Evolutionary conservation across 2,113 vertebrate species (phyloP).

Genomic region (Chaenogobius annularis): DNA sequence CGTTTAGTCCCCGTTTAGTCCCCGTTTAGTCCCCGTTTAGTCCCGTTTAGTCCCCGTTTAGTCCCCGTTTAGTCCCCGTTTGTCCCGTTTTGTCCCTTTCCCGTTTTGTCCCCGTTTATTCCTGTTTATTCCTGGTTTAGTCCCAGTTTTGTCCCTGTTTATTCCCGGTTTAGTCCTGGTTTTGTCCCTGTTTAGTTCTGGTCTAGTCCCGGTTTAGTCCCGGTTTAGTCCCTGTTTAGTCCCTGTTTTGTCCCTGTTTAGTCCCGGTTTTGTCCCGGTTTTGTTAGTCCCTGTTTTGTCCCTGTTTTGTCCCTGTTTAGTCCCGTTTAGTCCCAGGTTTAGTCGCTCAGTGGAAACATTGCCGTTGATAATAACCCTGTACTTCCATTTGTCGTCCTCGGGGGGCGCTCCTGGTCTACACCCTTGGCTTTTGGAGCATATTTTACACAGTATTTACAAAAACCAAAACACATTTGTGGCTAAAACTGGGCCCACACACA

Average conservation of each 20-base stretch:
- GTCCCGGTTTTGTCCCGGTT: too few species aligned
- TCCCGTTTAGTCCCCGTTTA: neutral
- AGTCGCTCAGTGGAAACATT: neutral
- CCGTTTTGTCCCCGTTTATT: too few species aligned
- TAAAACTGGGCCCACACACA: slow-evolving; percentile 4
- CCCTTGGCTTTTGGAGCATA: neutral
- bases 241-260: too few species aligned
- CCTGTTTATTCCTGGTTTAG: too few species aligned
- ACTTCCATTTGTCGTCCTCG: neutral
- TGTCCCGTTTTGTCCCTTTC: neutral
- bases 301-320: too few species aligned
- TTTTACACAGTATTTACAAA: neutral
- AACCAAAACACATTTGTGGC: neutral
- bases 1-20: neutral
- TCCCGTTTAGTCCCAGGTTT: too few species aligned
- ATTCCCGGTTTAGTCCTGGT: too few species aligned
- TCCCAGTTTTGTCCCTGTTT: too few species aligned
- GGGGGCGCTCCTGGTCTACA: neutral
- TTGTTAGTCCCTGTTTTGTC: too few species aligned
- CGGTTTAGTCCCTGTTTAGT: too few species aligned
- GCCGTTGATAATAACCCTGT: neutral
- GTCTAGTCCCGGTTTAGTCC: too few species aligned
- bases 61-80: neutral
- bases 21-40: neutral
- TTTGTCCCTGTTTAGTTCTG: too few species aligned